Base-by-base conservation (phyloP, 2,888 invertebrate species). In the Melanostoma mellinum region DNA sequence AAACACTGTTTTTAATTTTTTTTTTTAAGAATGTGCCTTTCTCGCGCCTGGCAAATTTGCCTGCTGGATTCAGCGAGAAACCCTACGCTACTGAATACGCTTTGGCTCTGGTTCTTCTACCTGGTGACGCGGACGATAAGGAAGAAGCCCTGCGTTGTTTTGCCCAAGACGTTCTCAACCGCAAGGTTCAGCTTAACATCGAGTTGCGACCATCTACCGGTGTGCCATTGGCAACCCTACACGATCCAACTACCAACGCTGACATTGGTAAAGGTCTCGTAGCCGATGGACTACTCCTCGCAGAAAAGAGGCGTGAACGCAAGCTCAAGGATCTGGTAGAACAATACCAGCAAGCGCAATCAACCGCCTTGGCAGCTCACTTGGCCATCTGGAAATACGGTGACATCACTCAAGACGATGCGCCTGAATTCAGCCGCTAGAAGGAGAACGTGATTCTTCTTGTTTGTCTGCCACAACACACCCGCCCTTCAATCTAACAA, bases 341-440 rank as follows among this genome's bases (percentile, higher is more conserved):
- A 50, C 96, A 97, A 88, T 99, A 98, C 92, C 94, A 93, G 89
- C 94, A 94, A 74, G 97, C 98, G 53, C 97, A 98, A 91, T 95
- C 96, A 85, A 93, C 94, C 86, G 99, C 99, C 32, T 96, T 96
- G 92, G 94, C 94, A 88, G 94, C 95, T 87, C 97, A 97, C 90
- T 93, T 95, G 88, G 97, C 96, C 91, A 95, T 99, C 88, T 99
- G 99, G 99, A 95, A 96, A 89, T 99, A 99, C 90, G 99, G 99
- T n/a, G 99, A 99, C 92, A 97, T 99, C 74, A 91, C 91, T 76
- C 90, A 91, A 85, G 91, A 91, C 80, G 91, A 91, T 87, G 89
- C 90, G 88, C 89, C 89, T 46, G 91, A 91, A 86, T 91, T 91
- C 87, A 89, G 89, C 85, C 91, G 90, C 88, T 91, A 90, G 87